Evolutionary conservation across 2,113 vertebrate species (phyloP), one percentile per base, ranked within the genome.

Genomic region (Phylloscopus whistleri): DNA sequence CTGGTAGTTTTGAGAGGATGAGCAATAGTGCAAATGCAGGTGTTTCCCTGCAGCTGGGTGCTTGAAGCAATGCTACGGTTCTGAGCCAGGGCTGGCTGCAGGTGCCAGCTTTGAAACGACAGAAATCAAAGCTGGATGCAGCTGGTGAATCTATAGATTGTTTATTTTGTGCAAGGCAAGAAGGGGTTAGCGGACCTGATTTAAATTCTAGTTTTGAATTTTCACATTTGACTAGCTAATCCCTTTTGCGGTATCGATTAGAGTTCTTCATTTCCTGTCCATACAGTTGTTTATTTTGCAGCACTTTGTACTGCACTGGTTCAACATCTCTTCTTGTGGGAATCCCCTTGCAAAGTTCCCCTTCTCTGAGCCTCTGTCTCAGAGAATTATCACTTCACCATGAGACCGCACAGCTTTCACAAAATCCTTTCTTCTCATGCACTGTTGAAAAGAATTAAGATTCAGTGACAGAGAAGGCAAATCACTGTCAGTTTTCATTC

Each of bases 271-370:
- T 59, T 94, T 94, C 95, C 94, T 93, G 94, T 69, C 85, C 83
- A 37, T 86, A 9, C 67, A 46, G 84, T 93, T 97, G 96, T 96
- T 97, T 97, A 22, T 94, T 93, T 93, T 89, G 23, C 59, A 73
- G 75, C 39, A 4, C 48, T 83, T 69, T 26, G 75, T 56, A 24
- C 82, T 74, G 75, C 20, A 2, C 30, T 55, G 64, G 94, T 90
- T 94, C 68, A 75, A 64, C 79, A 30, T 81, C 44, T 75, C 84
- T 84, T 92, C 87, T 80, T 5, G 2, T 93, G 95, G 94, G 90
- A 95, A 94, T 95, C 94, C 96, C 94, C 95, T 87, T 46, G n/a
- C 78, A 77, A 95, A 97, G 81, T 96, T 95, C 95, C 95, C 93
- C n/a, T 60, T 37, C 58, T 60, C 58, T 37, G 35, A 60, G 66